These are phyloP conservation scores for Clinocottus analis DNA, from an alignment of 2,113 vertebrate species.

Conservation along the genomic window DNA sequence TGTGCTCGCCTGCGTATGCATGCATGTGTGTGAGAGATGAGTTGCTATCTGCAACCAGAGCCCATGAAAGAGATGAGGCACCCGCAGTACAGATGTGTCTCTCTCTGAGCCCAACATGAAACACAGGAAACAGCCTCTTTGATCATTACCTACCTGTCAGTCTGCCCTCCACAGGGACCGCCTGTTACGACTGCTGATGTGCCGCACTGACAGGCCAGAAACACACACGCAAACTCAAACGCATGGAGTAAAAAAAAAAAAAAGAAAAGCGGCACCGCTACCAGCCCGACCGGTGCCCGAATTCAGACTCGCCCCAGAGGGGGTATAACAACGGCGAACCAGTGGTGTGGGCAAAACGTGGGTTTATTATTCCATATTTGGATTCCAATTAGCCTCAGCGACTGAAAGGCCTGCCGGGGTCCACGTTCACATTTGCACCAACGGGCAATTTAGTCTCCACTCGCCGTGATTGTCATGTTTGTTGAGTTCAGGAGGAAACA, in stretches of 20 bases:
- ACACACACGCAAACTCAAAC: slow-evolving; percentile 70
- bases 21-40: slow-evolving; percentile 30
- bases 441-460: slow-evolving; percentile 48
- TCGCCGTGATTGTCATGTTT: slow-evolving; percentile 48
- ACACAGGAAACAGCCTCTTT: slow-evolving; percentile 79
- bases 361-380: slow-evolving; percentile 76
- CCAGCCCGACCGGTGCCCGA: slow-evolving; percentile 60
- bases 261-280: slow-evolving; percentile 15
- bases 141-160: slow-evolving; percentile 83
- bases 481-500: slow-evolving; percentile 45
- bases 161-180: slow-evolving; percentile 77
- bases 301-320: slow-evolving; percentile 65
- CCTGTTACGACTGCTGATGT: slow-evolving; percentile 77
- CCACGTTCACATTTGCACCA: slow-evolving; percentile 34
- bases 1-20: slow-evolving; percentile 29
- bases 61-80: slow-evolving; percentile 70
- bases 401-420: slow-evolving; percentile 55
- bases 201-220: slow-evolving; percentile 71
- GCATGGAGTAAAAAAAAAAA: slow-evolving; percentile 17
- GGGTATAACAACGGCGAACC: slow-evolving; percentile 74
- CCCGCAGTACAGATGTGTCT: slow-evolving; percentile 69
- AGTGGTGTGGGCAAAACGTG: slow-evolving; percentile 56
- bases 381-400: slow-evolving; percentile 73
- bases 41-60: slow-evolving; percentile 53
- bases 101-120: slow-evolving; percentile 78